phyloP scores from a whole-genome alignment of 2,113 vertebrate species.

The Antidorcas marsupialis region DNA sequence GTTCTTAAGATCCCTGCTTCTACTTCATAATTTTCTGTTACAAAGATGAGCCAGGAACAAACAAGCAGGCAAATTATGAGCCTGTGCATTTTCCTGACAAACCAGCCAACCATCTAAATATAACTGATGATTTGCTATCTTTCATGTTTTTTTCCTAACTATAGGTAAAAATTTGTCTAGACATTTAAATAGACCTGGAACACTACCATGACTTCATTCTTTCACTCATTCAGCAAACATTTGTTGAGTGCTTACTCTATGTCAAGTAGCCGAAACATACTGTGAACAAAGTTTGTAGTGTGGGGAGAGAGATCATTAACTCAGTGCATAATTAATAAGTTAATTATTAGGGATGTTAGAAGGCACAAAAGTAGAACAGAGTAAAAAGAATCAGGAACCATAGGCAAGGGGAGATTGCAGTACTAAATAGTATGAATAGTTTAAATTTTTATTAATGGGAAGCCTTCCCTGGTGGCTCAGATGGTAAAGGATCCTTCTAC shows the following conservation, averaged over 20 bases:
- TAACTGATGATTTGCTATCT: background rate
- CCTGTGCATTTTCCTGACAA: slow-evolving; percentile 1
- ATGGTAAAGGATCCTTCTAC: background rate
- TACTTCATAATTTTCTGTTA: background rate
- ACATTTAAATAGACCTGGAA: background rate
- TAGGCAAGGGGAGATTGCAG: background rate
- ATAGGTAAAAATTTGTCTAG: background rate
- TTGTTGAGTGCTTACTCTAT: background rate
- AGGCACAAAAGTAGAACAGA: background rate
- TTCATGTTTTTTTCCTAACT: background rate
- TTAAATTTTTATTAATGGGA: background rate
- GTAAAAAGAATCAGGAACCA: background rate
- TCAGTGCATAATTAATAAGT: background rate
- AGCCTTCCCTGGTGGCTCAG: background rate
- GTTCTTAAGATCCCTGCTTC: background rate
- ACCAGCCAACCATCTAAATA: background rate
- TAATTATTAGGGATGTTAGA: background rate
- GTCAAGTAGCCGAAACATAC: background rate
- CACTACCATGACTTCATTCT: background rate
- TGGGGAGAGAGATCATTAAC: background rate
- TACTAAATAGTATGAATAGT: background rate
- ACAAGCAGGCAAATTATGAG: background rate
- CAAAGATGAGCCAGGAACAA: background rate
- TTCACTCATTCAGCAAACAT: background rate
- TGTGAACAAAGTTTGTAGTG: background rate